These are phyloP conservation scores for Drosophila lini DNA, from an alignment of 1,140 invertebrate species.

Conservation along the genomic window DNA sequence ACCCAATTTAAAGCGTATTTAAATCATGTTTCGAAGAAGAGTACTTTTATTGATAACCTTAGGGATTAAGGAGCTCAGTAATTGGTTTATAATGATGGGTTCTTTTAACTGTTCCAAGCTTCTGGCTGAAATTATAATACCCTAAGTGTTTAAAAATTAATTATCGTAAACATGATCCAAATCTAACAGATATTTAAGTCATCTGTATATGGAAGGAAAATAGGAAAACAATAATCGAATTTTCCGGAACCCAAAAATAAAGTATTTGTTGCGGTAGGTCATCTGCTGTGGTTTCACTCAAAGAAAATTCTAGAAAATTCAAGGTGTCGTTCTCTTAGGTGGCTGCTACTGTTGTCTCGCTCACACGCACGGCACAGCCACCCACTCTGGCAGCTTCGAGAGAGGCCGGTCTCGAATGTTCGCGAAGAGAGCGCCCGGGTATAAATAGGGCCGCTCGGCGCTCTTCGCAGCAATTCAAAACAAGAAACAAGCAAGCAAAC, in stretches of 20 bases:
- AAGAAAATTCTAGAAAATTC: constrained; percentile 20
- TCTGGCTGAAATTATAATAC: too few relatives aligned
- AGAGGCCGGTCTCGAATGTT: constrained; percentile 58
- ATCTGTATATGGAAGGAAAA: background rate
- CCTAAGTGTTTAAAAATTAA: too few relatives aligned
- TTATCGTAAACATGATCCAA: too few relatives aligned
- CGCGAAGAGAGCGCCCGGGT: constrained; percentile 47
- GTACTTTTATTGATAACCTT: too few relatives aligned
- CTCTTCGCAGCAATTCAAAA: constrained; percentile 63
- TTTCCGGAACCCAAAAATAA: constrained; percentile 17
- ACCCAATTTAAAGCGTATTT: too few relatives aligned
- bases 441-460: constrained; percentile 60
- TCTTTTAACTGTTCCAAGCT: too few relatives aligned
- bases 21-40: too few relatives aligned
- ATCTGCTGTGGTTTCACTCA: background rate
- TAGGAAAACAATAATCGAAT: background rate
- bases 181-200: too few relatives aligned
- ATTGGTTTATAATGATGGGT: too few relatives aligned
- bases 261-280: constrained; percentile 13
- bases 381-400: constrained; percentile 32
- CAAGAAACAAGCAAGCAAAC: constrained; percentile 66
- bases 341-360: background rate
- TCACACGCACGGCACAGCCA: constrained; percentile 2
- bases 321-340: background rate
- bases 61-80: too few relatives aligned